These are phyloP conservation scores for Peromyscus attwateri DNA, from an alignment of 2,797 vertebrate genomes.

Conservation along the genomic window DNA sequence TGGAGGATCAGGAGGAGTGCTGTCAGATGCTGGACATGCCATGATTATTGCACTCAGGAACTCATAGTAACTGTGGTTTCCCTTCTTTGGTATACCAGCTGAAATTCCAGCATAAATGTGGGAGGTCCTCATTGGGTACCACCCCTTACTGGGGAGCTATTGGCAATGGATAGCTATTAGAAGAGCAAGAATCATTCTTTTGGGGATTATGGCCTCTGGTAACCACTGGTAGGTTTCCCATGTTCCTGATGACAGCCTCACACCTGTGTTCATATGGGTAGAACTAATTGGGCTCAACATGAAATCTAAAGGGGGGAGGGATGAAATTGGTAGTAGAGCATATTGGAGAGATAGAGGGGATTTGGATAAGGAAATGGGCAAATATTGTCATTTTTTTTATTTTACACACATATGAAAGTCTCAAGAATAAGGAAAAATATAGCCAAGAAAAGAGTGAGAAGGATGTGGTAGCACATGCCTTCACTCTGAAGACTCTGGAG, in stretches of 20 bases:
- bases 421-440: background rate
- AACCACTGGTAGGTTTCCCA: background rate
- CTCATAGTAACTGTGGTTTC: background rate
- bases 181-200: background rate
- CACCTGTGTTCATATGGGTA: too few relatives aligned
- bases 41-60: background rate
- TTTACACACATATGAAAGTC: background rate
- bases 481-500: background rate
- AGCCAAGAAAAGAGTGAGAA: background rate
- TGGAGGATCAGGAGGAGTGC: background rate
- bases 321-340: background rate
- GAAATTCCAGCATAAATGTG: background rate
- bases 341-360: too few relatives aligned
- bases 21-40: background rate
- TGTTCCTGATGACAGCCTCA: background rate
- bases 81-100: background rate
- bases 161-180: background rate
- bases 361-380: background rate
- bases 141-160: background rate
- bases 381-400: background rate
- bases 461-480: background rate
- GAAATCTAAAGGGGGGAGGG: background rate
- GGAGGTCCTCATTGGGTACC: background rate
- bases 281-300: background rate
- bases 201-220: fast-evolving